These are phyloP conservation scores for Drosophila jambulina DNA, from an alignment of 1,140 invertebrate species.

Conservation along the genomic window DNA sequence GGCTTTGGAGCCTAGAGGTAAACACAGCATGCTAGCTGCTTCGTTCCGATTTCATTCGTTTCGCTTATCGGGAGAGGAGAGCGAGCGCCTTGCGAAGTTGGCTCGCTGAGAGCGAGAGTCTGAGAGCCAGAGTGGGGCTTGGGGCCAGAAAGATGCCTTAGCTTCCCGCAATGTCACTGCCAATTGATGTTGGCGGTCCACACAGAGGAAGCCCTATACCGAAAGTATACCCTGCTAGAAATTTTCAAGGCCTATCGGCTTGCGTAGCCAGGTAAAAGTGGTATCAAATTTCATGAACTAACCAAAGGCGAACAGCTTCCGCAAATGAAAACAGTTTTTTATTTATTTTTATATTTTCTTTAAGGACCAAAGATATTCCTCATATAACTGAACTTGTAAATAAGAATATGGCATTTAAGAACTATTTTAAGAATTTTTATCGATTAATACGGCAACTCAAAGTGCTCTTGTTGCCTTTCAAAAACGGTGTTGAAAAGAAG, in stretches of 20 bases:
- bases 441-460: too few relatives aligned
- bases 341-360: too few relatives aligned
- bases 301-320: neutral
- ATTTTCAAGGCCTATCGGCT: slow-evolving; percentile 16
- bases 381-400: too few relatives aligned
- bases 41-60: slow-evolving; percentile 45
- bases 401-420: too few relatives aligned
- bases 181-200: slow-evolving; percentile 61
- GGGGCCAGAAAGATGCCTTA: slow-evolving; percentile 49
- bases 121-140: slow-evolving; percentile 14
- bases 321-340: too few relatives aligned
- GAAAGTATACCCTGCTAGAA: slow-evolving; percentile 25
- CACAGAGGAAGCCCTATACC: slow-evolving; percentile 64
- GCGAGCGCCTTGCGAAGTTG: slow-evolving; percentile 1
- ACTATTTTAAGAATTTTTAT: too few relatives aligned
- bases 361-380: neutral
- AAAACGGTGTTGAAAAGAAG: too few relatives aligned
- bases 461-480: too few relatives aligned
- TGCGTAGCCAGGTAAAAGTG: neutral
- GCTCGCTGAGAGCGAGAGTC: slow-evolving; percentile 8
- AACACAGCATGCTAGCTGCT: slow-evolving; percentile 37
- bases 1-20: slow-evolving; percentile 39
- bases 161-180: slow-evolving; percentile 68
- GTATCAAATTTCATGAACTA: neutral
- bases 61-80: slow-evolving; percentile 2